Percentiles rank a stretch among this genome's conserved stretches.
Evolutionary conservation across 2,113 vertebrate genomes (phyloP).

Genomic region (Pavo muticus): DNA sequence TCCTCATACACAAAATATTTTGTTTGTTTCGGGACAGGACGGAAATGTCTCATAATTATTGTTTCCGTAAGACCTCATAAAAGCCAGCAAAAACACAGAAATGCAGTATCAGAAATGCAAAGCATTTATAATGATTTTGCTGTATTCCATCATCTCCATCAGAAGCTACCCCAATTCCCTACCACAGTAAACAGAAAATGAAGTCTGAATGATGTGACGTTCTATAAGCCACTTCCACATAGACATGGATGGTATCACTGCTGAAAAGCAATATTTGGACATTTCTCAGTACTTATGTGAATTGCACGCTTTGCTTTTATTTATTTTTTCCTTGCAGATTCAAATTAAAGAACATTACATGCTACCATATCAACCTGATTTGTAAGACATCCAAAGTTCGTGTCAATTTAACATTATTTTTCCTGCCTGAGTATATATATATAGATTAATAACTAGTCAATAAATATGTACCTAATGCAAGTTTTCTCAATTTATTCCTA

Average conservation of each 20-base stretch:
- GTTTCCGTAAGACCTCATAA: background rate
- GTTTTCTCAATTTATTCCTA: constrained; percentile 29
- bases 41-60: background rate
- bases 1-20: background rate
- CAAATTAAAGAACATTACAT: background rate
- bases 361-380: background rate
- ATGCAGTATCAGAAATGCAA: background rate
- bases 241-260: background rate
- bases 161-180: background rate
- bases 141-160: background rate
- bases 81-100: background rate
- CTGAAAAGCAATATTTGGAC: background rate
- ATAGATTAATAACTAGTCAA: background rate
- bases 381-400: background rate
- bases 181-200: background rate
- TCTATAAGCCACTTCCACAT: background rate
- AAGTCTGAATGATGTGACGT: background rate
- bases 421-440: background rate
- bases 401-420: constrained; percentile 10
- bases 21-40: background rate
- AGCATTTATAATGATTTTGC: background rate
- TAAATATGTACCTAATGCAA: constrained; percentile 9
- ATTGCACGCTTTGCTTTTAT: background rate
- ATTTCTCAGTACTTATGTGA: background rate
- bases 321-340: background rate